Percentiles rank a stretch among this genome's conserved stretches.
phyloP scores from a whole-genome alignment of 2,888 invertebrate species.

The Glyphotaelius pellucidus region DNA sequence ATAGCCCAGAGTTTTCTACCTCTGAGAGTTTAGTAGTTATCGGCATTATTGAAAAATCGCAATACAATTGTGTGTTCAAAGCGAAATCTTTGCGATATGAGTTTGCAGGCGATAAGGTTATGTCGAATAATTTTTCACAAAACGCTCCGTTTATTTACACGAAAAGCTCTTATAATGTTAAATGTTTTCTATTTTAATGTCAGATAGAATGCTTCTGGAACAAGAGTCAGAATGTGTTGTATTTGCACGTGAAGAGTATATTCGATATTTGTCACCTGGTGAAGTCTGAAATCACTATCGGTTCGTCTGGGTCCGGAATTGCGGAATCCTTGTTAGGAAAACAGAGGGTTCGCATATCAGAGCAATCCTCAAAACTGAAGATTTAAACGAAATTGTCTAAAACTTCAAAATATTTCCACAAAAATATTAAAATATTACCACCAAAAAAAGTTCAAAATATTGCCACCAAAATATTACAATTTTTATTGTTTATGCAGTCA shows the following conservation, averaged over 20 bases:
- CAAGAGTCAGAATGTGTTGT: conserved; percentile 75
- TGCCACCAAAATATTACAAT: no score
- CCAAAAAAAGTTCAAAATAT: no score
- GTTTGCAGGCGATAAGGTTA: conserved; percentile 73
- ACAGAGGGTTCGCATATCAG: no score
- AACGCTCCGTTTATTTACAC: background rate
- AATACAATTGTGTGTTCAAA: conserved; percentile 82
- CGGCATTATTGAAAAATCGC: conserved; percentile 85
- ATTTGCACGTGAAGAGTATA: conserved; percentile 77
- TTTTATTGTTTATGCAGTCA: no score
- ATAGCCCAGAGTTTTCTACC: conserved; percentile 65
- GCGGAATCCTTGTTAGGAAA: no score
- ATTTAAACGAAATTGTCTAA: no score
- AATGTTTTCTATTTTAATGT: conserved; percentile 71
- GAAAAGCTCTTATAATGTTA: background rate
- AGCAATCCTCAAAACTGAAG: no score
- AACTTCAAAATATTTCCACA: no score
- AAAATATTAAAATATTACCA: no score
- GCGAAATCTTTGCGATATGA: conserved; percentile 78
- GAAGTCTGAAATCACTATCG: no score
- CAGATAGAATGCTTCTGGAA: conserved; percentile 80
- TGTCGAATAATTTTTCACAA: conserved; percentile 1
- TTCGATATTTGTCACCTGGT: conserved; percentile 73
- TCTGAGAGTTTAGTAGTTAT: conserved; percentile 82
- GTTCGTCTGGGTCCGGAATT: no score